Base-by-base conservation (phyloP, 2,113 vertebrate genomes). In the Monarcha castaneiventris region DNA sequence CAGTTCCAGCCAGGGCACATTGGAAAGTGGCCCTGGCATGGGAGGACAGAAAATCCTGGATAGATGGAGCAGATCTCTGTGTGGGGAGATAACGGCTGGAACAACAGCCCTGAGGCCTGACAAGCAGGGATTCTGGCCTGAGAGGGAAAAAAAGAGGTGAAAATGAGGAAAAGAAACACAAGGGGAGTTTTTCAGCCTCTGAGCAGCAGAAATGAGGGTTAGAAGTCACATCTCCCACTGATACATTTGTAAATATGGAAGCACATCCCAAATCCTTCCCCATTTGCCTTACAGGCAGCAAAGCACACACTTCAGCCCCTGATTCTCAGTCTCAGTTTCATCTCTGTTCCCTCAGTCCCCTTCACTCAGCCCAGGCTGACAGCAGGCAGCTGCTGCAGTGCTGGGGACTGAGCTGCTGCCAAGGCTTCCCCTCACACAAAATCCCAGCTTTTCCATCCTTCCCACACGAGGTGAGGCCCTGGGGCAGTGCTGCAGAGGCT, bases 161-260 rank as follows among this genome's bases (percentile, higher is more conserved):
- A 41, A 62, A 55, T 20, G 39, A 27, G 39, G 16, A 32, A 13
- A 1, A 35, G 12, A 21, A 83, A 33, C 27, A 29, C 56, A 18
- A 29, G 17, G 17, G 32, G 32, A 27, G 13, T 17, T 51, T 43
- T 26, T 6, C 19, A 30, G 20, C 17, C 37, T 23, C n/a, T 9
- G 41, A 16, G 52, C 58, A 75, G 54, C 39, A 51, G 32, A 32
- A 55, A 29, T 10, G 33, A 35, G 18, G 13, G 13, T 1, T 16
- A 7, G 21, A 6, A 19, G 30, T 7, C 44, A 1, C 54, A 20
- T 11, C 19, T 37, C 51, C 35, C n/a, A 8, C 3, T 9, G 35
- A 10, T 3, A 11, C 0, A 1, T 18, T 13, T 13, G 7, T 9
- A 26, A 46, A 29, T 3, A 14, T 0, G 3, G 14, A 33, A 39